Percentiles rank a stretch among this genome's conserved stretches.
Evolutionary conservation across 1,140 invertebrate species (phyloP).

Genomic region (Drosophila arizonae): DNA sequence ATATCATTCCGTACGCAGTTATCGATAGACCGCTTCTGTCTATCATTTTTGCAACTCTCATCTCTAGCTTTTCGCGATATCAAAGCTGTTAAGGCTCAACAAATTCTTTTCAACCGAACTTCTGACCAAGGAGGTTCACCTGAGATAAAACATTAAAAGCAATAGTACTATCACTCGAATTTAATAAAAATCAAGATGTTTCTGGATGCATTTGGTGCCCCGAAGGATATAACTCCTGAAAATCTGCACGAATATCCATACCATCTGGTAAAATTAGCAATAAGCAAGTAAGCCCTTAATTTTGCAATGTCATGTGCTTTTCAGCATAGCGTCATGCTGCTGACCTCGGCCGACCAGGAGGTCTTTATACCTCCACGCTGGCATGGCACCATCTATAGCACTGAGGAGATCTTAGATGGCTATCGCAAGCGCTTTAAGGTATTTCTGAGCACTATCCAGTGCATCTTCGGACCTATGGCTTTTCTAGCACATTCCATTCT

Average conservation of each 20-base stretch:
- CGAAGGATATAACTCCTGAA: slow-evolving; percentile 55
- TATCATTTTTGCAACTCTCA: too few species aligned
- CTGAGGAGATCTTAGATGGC: slow-evolving; percentile 39
- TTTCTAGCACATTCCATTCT: neutral
- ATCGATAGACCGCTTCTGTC: too few species aligned
- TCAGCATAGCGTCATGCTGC: slow-evolving; percentile 51
- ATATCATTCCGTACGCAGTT: too few species aligned
- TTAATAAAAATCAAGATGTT: slow-evolving; percentile 41
- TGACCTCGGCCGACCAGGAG: slow-evolving; percentile 57
- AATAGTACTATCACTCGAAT: neutral
- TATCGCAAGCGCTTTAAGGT: slow-evolving; percentile 56
- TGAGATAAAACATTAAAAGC: slow-evolving; percentile 10
- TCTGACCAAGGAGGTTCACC: neutral
- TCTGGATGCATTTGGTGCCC: slow-evolving; percentile 46
- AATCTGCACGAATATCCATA: slow-evolving; percentile 47
- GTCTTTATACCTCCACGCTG: slow-evolving; percentile 48
- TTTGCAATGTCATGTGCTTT: neutral
- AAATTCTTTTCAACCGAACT: neutral
- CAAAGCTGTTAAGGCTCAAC: neutral
- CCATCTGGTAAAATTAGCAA: slow-evolving; percentile 40
- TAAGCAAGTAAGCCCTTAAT: neutral
- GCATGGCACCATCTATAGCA: slow-evolving; percentile 66
- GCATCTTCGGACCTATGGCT: neutral
- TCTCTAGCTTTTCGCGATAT: too few species aligned
- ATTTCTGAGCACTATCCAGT: neutral